A percentile compares a stretch with the other conserved stretches of the same genome.
These are phyloP conservation scores for Dolichomitus sp. DNA, from an alignment of 2,888 invertebrate species.

Conservation along the genomic window DNA sequence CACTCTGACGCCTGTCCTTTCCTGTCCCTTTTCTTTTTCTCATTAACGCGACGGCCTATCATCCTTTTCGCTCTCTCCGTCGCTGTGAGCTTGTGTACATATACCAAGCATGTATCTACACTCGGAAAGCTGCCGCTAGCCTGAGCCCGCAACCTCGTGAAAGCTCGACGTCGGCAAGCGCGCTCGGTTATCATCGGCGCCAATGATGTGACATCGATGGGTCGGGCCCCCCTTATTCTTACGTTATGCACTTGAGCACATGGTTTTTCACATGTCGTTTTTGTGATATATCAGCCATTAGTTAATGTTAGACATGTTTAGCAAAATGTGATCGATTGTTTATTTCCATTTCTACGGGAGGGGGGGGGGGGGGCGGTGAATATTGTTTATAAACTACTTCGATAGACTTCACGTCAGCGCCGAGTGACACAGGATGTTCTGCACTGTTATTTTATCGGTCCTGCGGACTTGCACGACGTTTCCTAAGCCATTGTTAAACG, in stretches of 20 bases:
- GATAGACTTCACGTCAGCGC: neutral
- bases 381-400: neutral
- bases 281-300: neutral
- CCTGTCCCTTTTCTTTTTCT: conserved; percentile 36
- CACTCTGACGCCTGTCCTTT: conserved; percentile 24
- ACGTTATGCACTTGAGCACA: neutral
- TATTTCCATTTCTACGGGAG: neutral
- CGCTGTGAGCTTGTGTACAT: conserved; percentile 34
- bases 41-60: conserved; percentile 37
- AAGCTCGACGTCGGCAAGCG: conserved; percentile 65
- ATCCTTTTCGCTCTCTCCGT: conserved; percentile 36
- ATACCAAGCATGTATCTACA: conserved; percentile 11
- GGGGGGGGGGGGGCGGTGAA: no score
- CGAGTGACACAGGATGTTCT: neutral
- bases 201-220: conserved; percentile 65
- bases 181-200: conserved; percentile 65
- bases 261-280: conserved; percentile 3
- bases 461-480: conserved; percentile 27
- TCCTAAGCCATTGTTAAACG: conserved; percentile 13
- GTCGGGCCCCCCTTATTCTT: conserved; percentile 52
- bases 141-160: conserved; percentile 61
- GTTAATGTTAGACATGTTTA: neutral
- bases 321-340: neutral
- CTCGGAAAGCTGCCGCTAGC: conserved; percentile 36
- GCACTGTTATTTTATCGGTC: conserved; percentile 17